Evolutionary conservation across 2,113 vertebrate genomes (phyloP), one percentile per base, ranked within the genome.

Genomic region (Fukomys damarensis): DNA sequence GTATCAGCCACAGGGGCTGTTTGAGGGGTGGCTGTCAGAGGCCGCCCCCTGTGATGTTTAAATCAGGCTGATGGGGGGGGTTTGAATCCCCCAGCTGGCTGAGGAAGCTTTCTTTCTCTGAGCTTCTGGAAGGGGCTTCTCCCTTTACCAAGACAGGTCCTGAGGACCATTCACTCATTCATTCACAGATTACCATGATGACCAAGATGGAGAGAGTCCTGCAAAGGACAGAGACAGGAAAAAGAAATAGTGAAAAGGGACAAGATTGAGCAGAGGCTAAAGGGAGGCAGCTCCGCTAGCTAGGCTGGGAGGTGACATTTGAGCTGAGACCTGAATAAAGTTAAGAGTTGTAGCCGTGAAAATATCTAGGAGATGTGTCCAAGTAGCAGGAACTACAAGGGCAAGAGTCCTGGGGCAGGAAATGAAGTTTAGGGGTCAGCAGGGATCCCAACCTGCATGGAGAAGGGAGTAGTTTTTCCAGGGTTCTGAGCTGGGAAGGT

Each of bases 341-440:
- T n/a, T 8, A 46, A 76, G 74, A 85, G 43, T 66, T 84, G 35
- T 28, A 52, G 30, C 46, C 38, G n/a, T 35, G 59, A 46, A 38
- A 54, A 41, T 28, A 49, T 8, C 52, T 28, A 56, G n/a, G 5
- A 83, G 46, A 54, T 35, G 24, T 38, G 8, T 83, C 28, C 17
- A n/a, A 35, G 24, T 17, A 16, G 81, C 17, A 66, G 6, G 17
- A 72, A 4, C 12, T 6, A 59, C 28, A 49, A 79, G 86, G 89
- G 89, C 91, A 96, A 97, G 96, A 68, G 94, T 65, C 66, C 95
- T 87, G 91, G 65, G 94, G 93, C 82, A 85, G 81, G 20, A 38
- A 79, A 58, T 32, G 58, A 54, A 12, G 49, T 28, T 68, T 17
- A 13, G 28, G 28, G 66, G 89, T 59, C 46, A 56, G 43, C 59